Evolutionary conservation across 2,888 invertebrate genomes (phyloP).

Genomic region (Campoplex nolae): DNA sequence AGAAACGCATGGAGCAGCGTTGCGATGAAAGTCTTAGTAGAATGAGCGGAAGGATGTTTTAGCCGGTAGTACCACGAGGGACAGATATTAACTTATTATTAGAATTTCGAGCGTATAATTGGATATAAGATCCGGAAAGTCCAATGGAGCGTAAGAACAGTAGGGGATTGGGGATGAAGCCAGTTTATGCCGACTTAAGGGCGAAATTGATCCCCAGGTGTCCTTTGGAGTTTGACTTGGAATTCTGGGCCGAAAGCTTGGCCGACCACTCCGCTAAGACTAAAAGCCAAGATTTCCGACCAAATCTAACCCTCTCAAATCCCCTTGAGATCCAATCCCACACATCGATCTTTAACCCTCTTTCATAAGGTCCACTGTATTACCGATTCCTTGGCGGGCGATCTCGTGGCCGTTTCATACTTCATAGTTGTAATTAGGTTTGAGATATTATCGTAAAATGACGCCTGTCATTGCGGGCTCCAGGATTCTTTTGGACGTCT

Average conservation of each 20-base stretch:
- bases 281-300: constrained; percentile 71
- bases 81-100: constrained; percentile 27
- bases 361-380: constrained; percentile 6
- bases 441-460: constrained; percentile 7
- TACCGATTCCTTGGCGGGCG: neutral
- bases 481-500: neutral
- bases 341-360: constrained; percentile 42
- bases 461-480: neutral
- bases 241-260: constrained; percentile 72
- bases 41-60: constrained; percentile 9
- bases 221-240: constrained; percentile 74
- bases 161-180: constrained; percentile 28
- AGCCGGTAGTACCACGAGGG: neutral
- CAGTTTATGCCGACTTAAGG: constrained; percentile 29
- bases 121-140: constrained; percentile 39
- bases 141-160: constrained; percentile 32
- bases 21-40: neutral
- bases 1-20: neutral
- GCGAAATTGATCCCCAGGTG: constrained; percentile 78
- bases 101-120: constrained; percentile 34
- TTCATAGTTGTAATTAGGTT: constrained; percentile 20
- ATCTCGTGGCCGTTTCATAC: constrained; percentile 1
- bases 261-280: constrained; percentile 68
- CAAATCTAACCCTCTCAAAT: constrained; percentile 64
- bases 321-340: constrained; percentile 59